Percentiles rank a stretch among this genome's conserved stretches.
Conservation (phyloP, 2,888 invertebrate genomes). For the Tridacna crocea region DNA sequence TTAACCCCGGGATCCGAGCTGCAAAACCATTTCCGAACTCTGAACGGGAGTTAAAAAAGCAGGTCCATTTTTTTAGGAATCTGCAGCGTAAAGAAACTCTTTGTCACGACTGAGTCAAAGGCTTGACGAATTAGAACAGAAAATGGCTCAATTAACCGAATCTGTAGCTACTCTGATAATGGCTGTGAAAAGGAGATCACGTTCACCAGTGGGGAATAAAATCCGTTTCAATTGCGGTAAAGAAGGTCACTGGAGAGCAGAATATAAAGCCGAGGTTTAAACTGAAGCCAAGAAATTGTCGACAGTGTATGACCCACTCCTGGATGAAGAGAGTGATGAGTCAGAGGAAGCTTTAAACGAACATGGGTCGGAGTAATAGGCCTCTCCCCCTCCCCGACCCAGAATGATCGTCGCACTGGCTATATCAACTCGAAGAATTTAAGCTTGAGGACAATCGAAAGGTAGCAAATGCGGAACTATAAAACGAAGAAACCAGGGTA, state of each 20-base stretch:
- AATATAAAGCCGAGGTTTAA: constrained; percentile 3
- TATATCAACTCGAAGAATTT: too few species aligned
- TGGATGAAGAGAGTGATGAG: background rate
- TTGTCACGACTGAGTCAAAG: constrained; percentile 1
- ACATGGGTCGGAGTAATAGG: constrained; percentile 12
- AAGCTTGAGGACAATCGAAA: too few species aligned
- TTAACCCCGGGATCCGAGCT: constrained; percentile 8
- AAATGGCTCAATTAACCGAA: too few species aligned
- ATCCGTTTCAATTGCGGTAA: background rate
- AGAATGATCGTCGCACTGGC: constrained; percentile 5
- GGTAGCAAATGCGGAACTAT: too few species aligned
- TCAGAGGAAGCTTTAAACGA: constrained; percentile 16
- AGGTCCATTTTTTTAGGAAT: constrained; percentile 9
- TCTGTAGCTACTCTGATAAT: too few species aligned
- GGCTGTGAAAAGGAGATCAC: constrained; percentile 11
- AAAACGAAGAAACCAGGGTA: too few species aligned
- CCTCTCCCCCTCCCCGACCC: constrained; percentile 11
- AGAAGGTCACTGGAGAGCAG: constrained; percentile 10
- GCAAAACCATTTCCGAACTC: background rate
- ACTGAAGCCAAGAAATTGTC: constrained; percentile 9
- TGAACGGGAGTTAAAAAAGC: constrained; percentile 10
- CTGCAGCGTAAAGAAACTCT: background rate
- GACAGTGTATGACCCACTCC: too few species aligned
- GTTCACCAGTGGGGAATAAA: background rate
- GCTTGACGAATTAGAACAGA: constrained; percentile 1